phyloP scores from a whole-genome alignment of 2,797 vertebrate species.

The Gymnoscopelus braueri region DNA sequence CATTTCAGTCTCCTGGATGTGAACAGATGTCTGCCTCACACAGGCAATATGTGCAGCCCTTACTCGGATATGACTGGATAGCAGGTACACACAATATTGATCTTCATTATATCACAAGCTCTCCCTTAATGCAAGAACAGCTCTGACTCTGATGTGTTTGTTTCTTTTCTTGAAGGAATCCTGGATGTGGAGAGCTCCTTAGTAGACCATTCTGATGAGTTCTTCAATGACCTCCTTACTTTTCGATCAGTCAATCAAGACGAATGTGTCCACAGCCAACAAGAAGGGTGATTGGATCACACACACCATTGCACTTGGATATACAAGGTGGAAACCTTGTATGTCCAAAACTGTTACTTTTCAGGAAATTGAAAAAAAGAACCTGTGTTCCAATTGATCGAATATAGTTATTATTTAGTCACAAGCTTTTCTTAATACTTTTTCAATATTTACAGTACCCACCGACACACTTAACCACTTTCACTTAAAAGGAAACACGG shows the following conservation, averaged over 20 bases:
- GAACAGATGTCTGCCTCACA: constrained; percentile 41
- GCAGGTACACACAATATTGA: constrained; percentile 79
- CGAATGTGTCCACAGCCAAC: constrained; percentile 76
- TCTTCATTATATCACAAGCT: not conserved
- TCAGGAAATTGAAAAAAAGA: too few species aligned
- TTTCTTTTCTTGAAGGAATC: constrained; percentile 75
- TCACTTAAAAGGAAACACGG: too few species aligned
- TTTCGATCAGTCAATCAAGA: constrained; percentile 87
- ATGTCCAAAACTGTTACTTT: too few species aligned
- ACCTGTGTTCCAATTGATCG: too few species aligned
- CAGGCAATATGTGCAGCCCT: constrained; percentile 71
- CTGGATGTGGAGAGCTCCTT: constrained; percentile 84
- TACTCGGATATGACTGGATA: constrained; percentile 94
- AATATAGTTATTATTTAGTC: too few species aligned
- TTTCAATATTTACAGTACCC: too few species aligned
- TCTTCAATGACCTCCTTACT: constrained; percentile 83
- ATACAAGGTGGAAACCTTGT: too few species aligned
- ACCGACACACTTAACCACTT: too few species aligned
- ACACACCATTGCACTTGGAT: constrained; percentile 7
- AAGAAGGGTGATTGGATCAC: constrained; percentile 70
- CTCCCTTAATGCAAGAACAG: not conserved
- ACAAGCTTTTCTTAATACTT: too few species aligned
- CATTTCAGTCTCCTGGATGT: constrained; percentile 37
- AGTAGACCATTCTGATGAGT: constrained; percentile 84
- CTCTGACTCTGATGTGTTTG: not conserved